Conservation (phyloP, 2,113 vertebrate species). For the Pedionomus torquatus region DNA sequence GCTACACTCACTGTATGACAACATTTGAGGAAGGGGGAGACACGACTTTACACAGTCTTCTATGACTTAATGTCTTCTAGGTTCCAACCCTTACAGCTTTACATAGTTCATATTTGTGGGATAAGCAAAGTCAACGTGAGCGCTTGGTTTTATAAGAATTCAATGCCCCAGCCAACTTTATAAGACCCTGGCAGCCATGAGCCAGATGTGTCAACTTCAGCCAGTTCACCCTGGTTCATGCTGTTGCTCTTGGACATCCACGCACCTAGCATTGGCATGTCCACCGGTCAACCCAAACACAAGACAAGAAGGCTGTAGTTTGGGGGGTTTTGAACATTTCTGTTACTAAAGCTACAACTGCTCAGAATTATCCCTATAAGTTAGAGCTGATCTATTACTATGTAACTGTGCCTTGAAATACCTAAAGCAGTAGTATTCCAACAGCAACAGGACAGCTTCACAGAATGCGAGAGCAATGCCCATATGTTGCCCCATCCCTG, state of each 20-base stretch:
- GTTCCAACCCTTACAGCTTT: neutral
- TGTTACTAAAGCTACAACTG: neutral
- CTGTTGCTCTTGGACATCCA: neutral
- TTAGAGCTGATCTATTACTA: neutral
- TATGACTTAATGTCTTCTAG: accelerated
- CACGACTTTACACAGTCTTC: neutral
- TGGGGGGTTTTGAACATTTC: neutral
- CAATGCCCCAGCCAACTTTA: neutral
- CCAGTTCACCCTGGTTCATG: neutral
- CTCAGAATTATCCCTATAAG: neutral
- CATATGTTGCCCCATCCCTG: too few species aligned
- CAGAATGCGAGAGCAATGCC: neutral
- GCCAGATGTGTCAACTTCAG: neutral
- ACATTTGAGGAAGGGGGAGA: neutral
- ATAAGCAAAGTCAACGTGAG: neutral
- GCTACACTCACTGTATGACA: neutral
- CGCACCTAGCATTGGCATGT: neutral
- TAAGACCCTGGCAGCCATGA: neutral
- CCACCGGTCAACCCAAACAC: neutral
- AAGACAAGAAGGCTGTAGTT: neutral
- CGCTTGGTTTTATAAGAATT: neutral
- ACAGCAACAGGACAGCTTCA: neutral
- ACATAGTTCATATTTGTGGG: neutral
- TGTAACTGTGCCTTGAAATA: neutral
- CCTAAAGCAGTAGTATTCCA: neutral